Conservation (phyloP, 2,113 vertebrate species). For the Prionailurus viverrinus region DNA sequence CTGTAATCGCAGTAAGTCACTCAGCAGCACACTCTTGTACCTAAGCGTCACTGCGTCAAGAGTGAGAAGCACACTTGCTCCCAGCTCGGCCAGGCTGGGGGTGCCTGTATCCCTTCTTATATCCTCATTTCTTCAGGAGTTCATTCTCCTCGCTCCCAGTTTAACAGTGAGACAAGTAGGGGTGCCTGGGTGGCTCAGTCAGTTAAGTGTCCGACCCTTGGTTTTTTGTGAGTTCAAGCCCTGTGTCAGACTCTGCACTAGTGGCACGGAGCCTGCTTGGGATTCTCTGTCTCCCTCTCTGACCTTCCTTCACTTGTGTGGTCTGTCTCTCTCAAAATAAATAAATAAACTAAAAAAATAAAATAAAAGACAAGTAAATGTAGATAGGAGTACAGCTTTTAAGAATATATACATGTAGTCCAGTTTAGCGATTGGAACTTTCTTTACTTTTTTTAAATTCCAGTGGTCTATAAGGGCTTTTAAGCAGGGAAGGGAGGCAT, state of each 20-base stretch:
- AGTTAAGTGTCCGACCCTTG: no score
- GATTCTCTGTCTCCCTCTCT: no score
- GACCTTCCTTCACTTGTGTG: no score
- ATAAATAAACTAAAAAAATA: no score
- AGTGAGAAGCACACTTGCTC: background rate
- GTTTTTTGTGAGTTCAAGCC: no score
- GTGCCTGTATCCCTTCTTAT: background rate
- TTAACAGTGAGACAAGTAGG: constrained; percentile 18
- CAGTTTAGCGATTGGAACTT: background rate
- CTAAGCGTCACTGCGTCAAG: background rate
- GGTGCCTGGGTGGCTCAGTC: no score
- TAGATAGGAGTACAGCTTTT: background rate
- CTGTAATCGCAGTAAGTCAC: background rate
- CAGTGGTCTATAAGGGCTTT: background rate
- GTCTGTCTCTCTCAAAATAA: no score
- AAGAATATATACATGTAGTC: background rate
- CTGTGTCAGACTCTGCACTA: no score
- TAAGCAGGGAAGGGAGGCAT: background rate
- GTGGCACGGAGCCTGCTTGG: no score
- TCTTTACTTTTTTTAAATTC: background rate
- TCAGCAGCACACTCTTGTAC: background rate
- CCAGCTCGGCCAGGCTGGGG: background rate
- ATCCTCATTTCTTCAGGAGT: background rate
- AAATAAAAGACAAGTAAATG: constrained; percentile 6
- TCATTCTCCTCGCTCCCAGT: background rate